Conservation (phyloP, 2,888 invertebrate species). For the Nemoura dubitans region DNA sequence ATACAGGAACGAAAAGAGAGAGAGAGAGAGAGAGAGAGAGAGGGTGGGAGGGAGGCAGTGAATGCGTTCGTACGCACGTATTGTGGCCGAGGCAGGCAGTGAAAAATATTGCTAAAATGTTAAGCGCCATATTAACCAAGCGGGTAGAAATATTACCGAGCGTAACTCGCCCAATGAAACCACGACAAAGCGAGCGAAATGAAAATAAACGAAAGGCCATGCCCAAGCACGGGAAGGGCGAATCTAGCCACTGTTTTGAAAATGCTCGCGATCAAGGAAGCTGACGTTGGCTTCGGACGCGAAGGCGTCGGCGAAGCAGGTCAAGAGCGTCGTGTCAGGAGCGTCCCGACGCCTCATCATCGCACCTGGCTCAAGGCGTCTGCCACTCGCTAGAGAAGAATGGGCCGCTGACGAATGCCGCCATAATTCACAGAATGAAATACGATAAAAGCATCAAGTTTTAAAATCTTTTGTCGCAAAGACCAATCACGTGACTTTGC, state of each 20-base stretch:
- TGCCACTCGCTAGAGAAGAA: neutral
- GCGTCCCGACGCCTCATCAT: neutral
- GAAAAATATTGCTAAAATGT: neutral
- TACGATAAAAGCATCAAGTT: constrained; percentile 15
- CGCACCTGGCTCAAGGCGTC: neutral
- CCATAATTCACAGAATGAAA: neutral
- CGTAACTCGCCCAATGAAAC: neutral
- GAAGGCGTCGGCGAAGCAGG: neutral
- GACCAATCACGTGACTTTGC: constrained; percentile 30
- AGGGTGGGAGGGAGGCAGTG: neutral
- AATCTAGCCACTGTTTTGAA: too few relatives aligned
- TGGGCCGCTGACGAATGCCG: neutral
- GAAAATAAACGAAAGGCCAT: neutral
- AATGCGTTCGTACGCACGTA: neutral
- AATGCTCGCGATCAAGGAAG: neutral
- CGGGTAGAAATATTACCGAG: neutral
- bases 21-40: constrained; percentile 13
- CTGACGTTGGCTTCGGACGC: neutral
- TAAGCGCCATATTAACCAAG: neutral
- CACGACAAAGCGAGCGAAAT: neutral
- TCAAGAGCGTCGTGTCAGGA: neutral
- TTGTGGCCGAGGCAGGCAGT: neutral
- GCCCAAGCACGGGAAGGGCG: neutral
- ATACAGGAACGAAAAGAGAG: neutral
- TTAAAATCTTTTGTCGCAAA: constrained; percentile 36